These are phyloP conservation scores for Entomobrya proxima DNA, from an alignment of 2,888 invertebrate species.

Conservation along the genomic window DNA sequence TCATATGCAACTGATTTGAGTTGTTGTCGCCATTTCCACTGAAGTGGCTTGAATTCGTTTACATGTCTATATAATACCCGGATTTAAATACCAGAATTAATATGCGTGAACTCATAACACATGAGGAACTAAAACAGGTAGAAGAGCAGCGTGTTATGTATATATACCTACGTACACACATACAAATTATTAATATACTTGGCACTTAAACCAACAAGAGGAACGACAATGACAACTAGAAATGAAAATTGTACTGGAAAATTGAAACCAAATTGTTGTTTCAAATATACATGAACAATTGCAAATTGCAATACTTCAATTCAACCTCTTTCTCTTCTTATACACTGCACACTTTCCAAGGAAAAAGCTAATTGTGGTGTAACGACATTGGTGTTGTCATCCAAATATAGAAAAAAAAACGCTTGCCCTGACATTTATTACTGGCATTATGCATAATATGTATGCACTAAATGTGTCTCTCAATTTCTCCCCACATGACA, in stretches of 20 bases:
- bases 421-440: slow-evolving; percentile 2
- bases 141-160: not conserved
- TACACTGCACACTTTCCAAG: too few species aligned
- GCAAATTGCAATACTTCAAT: too few species aligned
- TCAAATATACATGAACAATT: too few species aligned
- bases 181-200: not conserved
- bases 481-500: slow-evolving; percentile 26
- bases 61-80: not conserved
- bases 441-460: not conserved
- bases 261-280: too few species aligned
- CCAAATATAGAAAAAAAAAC: not conserved
- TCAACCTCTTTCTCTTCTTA: not conserved
- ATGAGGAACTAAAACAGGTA: not conserved
- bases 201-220: not conserved
- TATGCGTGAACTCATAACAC: slow-evolving; percentile 5
- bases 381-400: too few species aligned
- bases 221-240: slow-evolving; percentile 16
- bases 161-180: not conserved
- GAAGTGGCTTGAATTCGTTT: not conserved
- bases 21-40: not conserved
- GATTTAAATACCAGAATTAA: not conserved
- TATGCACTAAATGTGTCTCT: slow-evolving; percentile 17
- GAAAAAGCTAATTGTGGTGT: slow-evolving; percentile 34
- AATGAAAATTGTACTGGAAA: slow-evolving; percentile 11
- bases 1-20: slow-evolving; percentile 15